Conservation (phyloP, 2,888 invertebrate species). For the Danaus chrysippus region DNA sequence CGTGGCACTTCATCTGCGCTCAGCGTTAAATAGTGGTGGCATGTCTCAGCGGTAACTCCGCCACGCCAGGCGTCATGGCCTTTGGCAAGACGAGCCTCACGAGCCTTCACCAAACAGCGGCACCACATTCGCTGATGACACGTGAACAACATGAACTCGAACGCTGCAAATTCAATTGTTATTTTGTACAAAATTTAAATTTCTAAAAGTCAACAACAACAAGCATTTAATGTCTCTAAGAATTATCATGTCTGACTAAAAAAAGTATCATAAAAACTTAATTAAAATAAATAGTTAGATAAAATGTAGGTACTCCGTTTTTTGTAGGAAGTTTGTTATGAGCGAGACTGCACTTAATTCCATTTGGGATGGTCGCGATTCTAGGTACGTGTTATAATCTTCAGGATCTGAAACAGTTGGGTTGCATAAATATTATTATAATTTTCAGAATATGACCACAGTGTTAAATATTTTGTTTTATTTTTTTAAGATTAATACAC, state of each 20-base stretch:
- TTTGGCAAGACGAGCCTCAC: constrained; percentile 52
- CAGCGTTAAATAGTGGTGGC: constrained; percentile 84
- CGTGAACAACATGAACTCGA: constrained; percentile 83
- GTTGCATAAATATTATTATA: no score
- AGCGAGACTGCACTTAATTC: constrained; percentile 82
- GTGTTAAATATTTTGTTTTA: no score
- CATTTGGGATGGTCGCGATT: constrained; percentile 82
- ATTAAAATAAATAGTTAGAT: not conserved
- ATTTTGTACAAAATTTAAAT: not conserved
- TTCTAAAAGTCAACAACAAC: no score
- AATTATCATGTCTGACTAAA: not conserved
- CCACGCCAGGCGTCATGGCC: constrained; percentile 77
- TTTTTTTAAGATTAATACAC: no score
- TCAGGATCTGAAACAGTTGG: constrained; percentile 65
- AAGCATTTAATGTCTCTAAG: no score
- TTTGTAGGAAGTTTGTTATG: constrained; percentile 77
- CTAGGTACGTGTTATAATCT: constrained; percentile 81
- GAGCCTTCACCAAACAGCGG: constrained; percentile 77
- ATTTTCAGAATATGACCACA: no score
- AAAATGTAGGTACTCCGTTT: constrained; percentile 72
- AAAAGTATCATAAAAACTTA: not conserved
- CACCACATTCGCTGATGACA: constrained; percentile 81
- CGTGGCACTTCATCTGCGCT: constrained; percentile 81
- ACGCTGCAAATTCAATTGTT: constrained; percentile 57
- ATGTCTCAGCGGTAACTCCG: constrained; percentile 84